A percentile compares a stretch with the other conserved stretches of the same genome.
phyloP scores from a whole-genome alignment of 2,888 invertebrate genomes.

The Pseudanteris insignis region DNA sequence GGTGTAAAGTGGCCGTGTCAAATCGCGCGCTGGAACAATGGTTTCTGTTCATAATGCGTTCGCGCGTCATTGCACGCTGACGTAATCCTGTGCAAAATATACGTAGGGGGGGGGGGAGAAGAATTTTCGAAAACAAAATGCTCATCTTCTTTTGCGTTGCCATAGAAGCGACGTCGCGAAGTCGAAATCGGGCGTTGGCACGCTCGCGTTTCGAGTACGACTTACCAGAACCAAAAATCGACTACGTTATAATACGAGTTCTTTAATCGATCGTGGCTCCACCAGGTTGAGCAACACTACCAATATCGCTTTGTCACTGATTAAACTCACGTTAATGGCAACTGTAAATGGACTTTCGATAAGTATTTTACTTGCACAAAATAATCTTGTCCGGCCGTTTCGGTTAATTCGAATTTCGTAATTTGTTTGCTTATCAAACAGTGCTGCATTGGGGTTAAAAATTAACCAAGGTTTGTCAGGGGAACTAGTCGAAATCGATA shows the following conservation, averaged over 20 bases:
- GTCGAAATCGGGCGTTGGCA: slow-evolving; percentile 22
- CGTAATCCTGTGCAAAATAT: slow-evolving; percentile 35
- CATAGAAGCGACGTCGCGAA: slow-evolving; percentile 22
- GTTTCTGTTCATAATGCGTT: slow-evolving; percentile 40
- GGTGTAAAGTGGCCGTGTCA: slow-evolving; percentile 43
- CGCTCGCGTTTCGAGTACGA: slow-evolving; percentile 14
- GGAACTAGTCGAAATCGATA: no score
- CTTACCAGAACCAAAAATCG: slow-evolving; percentile 7
- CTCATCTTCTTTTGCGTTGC: slow-evolving; percentile 17
- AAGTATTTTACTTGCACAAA: no score
- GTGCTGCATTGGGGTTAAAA: no score
- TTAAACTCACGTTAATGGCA: slow-evolving; percentile 1
- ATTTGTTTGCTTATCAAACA: no score
- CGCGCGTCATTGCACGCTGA: slow-evolving; percentile 36
- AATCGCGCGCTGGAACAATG: slow-evolving; percentile 40
- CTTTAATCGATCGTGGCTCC: slow-evolving; percentile 29
- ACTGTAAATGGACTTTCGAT: no score
- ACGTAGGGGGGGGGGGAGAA: slow-evolving; percentile 12
- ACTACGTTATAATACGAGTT: slow-evolving; percentile 17
- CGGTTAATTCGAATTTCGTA: no score
- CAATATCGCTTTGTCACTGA: slow-evolving; percentile 11
- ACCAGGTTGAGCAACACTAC: slow-evolving; percentile 9
- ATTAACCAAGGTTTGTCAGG: no score
- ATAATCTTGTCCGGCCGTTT: no score
- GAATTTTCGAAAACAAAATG: slow-evolving; percentile 32